Base-by-base conservation (phyloP, 2,888 invertebrate genomes). In the Deilephila elpenor region DNA sequence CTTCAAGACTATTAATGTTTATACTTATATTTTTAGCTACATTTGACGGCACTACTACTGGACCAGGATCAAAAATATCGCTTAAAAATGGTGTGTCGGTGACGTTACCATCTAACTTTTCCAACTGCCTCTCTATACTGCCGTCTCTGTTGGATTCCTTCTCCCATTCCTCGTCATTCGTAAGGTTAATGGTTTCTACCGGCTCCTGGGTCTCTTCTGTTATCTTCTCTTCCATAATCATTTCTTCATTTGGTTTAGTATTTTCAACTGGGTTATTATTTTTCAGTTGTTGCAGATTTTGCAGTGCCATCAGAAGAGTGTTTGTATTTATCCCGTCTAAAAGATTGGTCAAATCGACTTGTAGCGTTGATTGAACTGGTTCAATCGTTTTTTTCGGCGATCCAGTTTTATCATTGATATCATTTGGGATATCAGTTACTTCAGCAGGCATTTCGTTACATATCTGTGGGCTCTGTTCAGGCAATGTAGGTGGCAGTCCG, bases 1-100 rank as follows among this genome's bases (percentile, higher is more conserved):
- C 86, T 32, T 88, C 87, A 53, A 83, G 75, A 62, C 80, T 86
- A 74, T 88, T 88, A 29, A 91, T 79, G 75, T 88, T 88, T 70
- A 93, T 82, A 74, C 91, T 93, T 62, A 93, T 78, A 75, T 91
- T 93, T 75, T 87, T 88, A 2, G 84, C 81, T 17, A 89, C 77
- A 80, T 85, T 91, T 5, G 86, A 79, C 14, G 90, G 89, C 75
- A 90, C 80, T 3, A 84, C 73, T 1, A 91, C 88, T 71, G 95
- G 93, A 29, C 91, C 89, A 3, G 95, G 95, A 77, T 95, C 94
- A 82, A 95, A 95, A 78, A 95, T 94, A 77, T 95, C 95, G 78
- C 93, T 91, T 84, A 95, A 85, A 88, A 94, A 94, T 78, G 94
- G 93, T 64, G 94, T 93, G 56, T 92, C 91, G 1, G 87, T 89